These are phyloP conservation scores for Urophycis tenuis DNA, from an alignment of 2,797 vertebrate genomes.

Conservation along the genomic window DNA sequence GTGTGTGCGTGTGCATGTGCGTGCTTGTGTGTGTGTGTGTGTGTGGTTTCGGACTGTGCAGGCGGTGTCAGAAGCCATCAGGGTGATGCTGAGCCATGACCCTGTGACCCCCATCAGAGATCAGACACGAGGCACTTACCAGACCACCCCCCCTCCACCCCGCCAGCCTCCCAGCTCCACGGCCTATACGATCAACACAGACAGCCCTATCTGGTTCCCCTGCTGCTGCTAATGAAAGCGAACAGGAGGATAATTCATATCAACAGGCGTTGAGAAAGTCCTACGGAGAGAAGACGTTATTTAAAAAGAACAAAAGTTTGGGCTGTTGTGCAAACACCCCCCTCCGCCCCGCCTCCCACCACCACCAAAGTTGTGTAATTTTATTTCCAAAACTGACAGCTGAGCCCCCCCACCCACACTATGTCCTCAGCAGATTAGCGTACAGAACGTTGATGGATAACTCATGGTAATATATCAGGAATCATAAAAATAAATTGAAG, in stretches of 20 bases:
- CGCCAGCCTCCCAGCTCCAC: constrained; percentile 15
- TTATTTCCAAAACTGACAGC: not conserved
- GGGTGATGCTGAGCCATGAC: constrained; percentile 66
- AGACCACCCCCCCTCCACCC: constrained; percentile 21
- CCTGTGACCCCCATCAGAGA: constrained; percentile 68
- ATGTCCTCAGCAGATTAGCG: not conserved
- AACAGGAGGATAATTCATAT: constrained; percentile 61
- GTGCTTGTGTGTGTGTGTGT: too few species aligned
- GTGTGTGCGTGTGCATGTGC: constrained; percentile 8
- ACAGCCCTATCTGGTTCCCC: constrained; percentile 66
- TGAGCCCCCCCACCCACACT: not conserved
- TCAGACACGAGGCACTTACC: constrained; percentile 63
- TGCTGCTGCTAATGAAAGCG: constrained; percentile 66
- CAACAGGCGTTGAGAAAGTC: constrained; percentile 57
- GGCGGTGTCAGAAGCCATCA: constrained; percentile 71
- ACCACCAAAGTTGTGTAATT: not conserved
- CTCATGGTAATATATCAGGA: not conserved
- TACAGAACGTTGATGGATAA: not conserved
- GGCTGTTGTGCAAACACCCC: not conserved
- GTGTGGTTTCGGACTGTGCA: constrained; percentile 50
- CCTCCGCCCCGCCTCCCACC: too few species aligned
- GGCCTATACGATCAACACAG: constrained; percentile 35
- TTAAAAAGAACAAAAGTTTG: not conserved
- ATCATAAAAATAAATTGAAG: not conserved
- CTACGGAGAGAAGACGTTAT: constrained; percentile 26